Base-by-base conservation (phyloP, 2,113 vertebrate species). In the Fukomys damarensis region DNA sequence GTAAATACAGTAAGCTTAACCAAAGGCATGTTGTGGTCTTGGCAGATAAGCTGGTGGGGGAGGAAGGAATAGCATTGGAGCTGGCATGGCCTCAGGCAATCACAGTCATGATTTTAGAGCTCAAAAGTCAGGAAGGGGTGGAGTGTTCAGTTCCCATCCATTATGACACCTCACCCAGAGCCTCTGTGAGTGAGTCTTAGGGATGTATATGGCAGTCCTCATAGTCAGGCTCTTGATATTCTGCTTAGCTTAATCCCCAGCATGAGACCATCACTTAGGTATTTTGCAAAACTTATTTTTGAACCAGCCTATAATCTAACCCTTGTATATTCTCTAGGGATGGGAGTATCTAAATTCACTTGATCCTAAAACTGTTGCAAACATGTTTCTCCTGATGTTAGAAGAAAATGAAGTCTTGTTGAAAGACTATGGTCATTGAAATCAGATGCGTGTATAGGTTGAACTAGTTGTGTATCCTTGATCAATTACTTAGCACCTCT, bases 1-100 rank as follows among this genome's bases (percentile, higher is more conserved):
- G 86, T 89, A 54, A 89, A 63, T 7, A 93, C 86, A 58, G 83
- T 96, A 92, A 94, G 24, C 24, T 49, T 96, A 82, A 97, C 79
- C 79, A 89, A 88, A 96, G 65, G 61, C 86, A 82, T 81, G 12
- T 59, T 32, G 38, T 11, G 63, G n/a, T 87, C 58, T 91, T 97
- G 95, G 61, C 79, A 86, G 86, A 54, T 86, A 85, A 83, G 22
- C 35, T 46, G 12, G 43, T 63, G 9, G 59, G n/a, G 28, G 32
- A 89, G 46, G 26, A 41, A 93, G 84, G 54, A 17, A 5, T 4
- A 76, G n/a, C 52, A n/a, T 32, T 68, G 79, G 84, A 80, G 58
- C 58, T 74, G 77, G n/a, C 26, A 22, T 56, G 61, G 61, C 54
- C 70, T 93, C 24, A 35, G 76, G 66, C 52, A 85, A 35, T 61